Conservation (phyloP, 2,888 invertebrate species). For the Lithosia quadra region DNA sequence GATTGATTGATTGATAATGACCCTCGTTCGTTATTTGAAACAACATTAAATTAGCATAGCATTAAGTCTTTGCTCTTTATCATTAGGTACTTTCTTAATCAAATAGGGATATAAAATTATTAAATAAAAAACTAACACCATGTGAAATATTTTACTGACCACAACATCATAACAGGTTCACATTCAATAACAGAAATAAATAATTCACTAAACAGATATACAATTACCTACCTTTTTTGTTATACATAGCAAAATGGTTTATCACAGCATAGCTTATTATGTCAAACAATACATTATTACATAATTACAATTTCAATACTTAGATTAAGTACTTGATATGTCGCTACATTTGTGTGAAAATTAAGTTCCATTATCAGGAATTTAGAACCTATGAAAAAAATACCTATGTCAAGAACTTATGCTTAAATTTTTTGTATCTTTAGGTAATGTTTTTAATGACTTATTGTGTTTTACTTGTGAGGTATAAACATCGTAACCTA, state of each 20-base stretch:
- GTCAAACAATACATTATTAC: slow-evolving; percentile 33
- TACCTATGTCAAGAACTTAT: slow-evolving; percentile 37
- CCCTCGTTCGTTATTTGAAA: too few relatives aligned
- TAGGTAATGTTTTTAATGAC: slow-evolving; percentile 50
- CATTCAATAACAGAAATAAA: slow-evolving; percentile 9
- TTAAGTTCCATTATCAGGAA: not conserved
- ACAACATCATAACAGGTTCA: slow-evolving; percentile 9
- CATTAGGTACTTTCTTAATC: too few relatives aligned
- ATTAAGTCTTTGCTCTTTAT: too few relatives aligned
- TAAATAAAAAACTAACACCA: not conserved
- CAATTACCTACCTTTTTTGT: slow-evolving; percentile 37
- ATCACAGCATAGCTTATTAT: slow-evolving; percentile 70
- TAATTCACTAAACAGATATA: slow-evolving; percentile 9
- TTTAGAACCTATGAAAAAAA: slow-evolving; percentile 17
- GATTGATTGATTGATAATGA: too few relatives aligned
- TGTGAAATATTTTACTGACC: slow-evolving; percentile 13
- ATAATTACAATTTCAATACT: not conserved
- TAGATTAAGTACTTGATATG: not conserved
- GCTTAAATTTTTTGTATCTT: slow-evolving; percentile 33
- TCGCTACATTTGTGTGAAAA: not conserved
- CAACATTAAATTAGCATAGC: too few relatives aligned
- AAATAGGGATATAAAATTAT: too few relatives aligned
- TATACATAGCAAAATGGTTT: slow-evolving; percentile 54
- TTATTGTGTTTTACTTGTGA: slow-evolving; percentile 92
- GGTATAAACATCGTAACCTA: slow-evolving; percentile 95